These are phyloP conservation scores for Lepus oiostolus DNA, from an alignment of 2,797 vertebrate species.

Conservation along the genomic window DNA sequence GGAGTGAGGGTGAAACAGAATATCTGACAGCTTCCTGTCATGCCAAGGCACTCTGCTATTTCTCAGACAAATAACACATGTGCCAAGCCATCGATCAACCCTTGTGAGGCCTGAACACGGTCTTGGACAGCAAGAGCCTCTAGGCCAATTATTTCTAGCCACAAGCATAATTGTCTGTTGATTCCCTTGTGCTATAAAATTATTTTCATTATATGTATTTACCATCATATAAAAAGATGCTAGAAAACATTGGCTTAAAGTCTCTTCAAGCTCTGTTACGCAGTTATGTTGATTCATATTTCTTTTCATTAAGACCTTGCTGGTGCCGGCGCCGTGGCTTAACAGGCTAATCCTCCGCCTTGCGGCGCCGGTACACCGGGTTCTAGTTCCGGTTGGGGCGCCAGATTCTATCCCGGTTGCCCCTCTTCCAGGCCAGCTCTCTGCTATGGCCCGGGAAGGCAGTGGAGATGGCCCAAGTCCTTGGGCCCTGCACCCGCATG, in stretches of 20 bases:
- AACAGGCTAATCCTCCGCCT: too few species aligned
- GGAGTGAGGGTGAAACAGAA: not conserved
- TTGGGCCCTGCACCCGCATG: too few species aligned
- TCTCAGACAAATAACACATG: not conserved
- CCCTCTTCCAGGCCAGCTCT: too few species aligned
- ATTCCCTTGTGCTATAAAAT: not conserved
- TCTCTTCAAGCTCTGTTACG: not conserved
- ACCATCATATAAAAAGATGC: not conserved
- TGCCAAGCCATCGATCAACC: not conserved
- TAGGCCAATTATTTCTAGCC: not conserved
- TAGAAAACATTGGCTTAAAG: constrained; percentile 26
- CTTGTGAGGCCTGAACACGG: not conserved
- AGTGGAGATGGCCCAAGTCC: too few species aligned
- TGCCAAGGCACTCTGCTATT: not conserved
- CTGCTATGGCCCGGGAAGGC: too few species aligned
- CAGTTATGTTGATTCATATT: not conserved
- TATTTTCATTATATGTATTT: constrained; percentile 36
- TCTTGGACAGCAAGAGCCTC: not conserved
- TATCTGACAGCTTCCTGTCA: not conserved
- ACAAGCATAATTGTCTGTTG: not conserved
- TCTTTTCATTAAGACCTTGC: not conserved
- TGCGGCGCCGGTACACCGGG: too few species aligned
- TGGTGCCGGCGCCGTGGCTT: not conserved
- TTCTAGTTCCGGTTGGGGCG: too few species aligned
- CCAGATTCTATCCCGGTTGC: too few species aligned